phyloP scores from a whole-genome alignment of 1,140 invertebrate species.

The Zaprionus ghesquierei region DNA sequence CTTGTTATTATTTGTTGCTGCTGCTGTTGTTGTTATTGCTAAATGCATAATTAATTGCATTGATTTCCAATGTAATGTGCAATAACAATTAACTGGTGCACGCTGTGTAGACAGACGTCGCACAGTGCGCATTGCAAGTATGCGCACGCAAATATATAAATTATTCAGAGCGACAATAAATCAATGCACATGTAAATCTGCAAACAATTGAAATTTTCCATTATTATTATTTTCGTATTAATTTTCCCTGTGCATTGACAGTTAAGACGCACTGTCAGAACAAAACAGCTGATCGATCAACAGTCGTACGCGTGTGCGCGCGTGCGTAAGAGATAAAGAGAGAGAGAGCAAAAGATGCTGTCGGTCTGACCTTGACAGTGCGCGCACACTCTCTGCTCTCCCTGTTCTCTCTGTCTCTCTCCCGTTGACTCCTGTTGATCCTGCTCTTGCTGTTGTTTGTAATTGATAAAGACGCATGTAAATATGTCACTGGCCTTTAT shows the following conservation, averaged over 20 bases:
- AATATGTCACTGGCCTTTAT: conserved; percentile 39
- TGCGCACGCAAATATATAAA: neutral
- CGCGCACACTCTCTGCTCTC: neutral
- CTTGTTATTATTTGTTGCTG: conserved; percentile 11
- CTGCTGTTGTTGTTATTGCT: neutral
- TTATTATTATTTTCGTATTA: neutral
- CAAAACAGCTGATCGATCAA: conserved; percentile 31
- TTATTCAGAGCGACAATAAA: neutral
- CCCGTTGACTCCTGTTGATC: neutral
- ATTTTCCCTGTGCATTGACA: neutral
- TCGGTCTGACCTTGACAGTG: conserved; percentile 40
- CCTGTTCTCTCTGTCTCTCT: neutral
- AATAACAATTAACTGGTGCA: conserved; percentile 16
- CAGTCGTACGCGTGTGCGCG: neutral
- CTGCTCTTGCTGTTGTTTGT: neutral
- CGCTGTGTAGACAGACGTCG: neutral
- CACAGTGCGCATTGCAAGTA: conserved; percentile 4
- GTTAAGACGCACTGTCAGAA: conserved; percentile 1
- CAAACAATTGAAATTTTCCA: conserved; percentile 26
- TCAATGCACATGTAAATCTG: neutral
- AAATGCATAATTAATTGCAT: conserved; percentile 23
- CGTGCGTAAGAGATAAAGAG: neutral
- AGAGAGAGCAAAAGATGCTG: neutral
- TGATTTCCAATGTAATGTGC: conserved; percentile 22
- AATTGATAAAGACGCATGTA: conserved; percentile 34